Evolutionary conservation across 2,797 vertebrate genomes (phyloP), one percentile per base, ranked within the genome.

Genomic region (Lutjanus argentimaculatus): DNA sequence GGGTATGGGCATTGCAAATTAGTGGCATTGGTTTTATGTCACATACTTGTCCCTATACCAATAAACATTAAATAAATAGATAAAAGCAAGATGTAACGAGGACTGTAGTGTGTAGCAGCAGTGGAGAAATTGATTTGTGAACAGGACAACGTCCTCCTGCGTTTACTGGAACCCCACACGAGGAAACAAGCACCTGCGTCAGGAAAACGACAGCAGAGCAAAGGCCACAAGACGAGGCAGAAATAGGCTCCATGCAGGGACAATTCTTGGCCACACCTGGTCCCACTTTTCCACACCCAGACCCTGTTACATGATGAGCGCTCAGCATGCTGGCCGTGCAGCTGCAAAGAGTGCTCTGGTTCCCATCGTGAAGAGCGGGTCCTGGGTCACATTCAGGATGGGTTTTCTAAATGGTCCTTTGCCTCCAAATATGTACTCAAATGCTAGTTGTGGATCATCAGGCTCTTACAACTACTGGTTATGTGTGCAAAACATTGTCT

Each of bases 201-300:
- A 22, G 57, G 14, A 49, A 30, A 53, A 46, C 13, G 13, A 16
- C 0, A 21, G 22, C 9, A 9, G 64, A 65, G 64, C 43, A 77
- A 55, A 74, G 62, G 65, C 43, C 66, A 53, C 25, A 10, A 66
- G 48, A 57, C 19, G 62, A 75, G 49, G 3, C 57, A 78, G 56
- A 90, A 75, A 88, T 81, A 74, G 79, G 62, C 82, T 83, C 49
- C 75, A 71, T 53, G 10, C 56, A 6, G 82, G 9, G 77, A 85
- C 75, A 80, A 75, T 64, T 22, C 62, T 46, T n/a, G 22, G 58
- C 52, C 69, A 81, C 84, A 87, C 88, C 85, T 85, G 83, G 71
- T 85, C 67, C 74, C 77, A 74, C 71, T 67, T 83, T 69, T 51
- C 25, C 56, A 67, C 81, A 56, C 2, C 61, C 22, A 21, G 58